Base-by-base conservation (phyloP, 2,797 vertebrate species). In the Molothrus ater region DNA sequence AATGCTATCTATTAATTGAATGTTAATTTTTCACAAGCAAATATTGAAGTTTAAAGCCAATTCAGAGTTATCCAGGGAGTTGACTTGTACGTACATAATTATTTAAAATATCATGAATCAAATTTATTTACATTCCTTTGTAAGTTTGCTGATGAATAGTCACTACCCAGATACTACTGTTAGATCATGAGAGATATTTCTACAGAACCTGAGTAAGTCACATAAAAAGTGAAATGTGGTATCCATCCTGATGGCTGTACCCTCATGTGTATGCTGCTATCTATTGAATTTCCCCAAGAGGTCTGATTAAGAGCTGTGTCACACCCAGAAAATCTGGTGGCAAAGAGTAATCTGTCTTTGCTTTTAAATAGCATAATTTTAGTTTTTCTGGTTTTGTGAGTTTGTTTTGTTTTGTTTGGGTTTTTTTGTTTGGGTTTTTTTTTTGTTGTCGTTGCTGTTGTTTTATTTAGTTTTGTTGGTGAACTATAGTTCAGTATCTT, bases 391-490 rank as follows among this genome's bases (percentile, higher is more conserved):
- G 1, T 61, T 50, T 32, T 31, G 24, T 34, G 17, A 13, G 8
- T 32, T 53, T 36, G 11, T 60, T 25, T 24, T 57, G 21, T 22
- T 32, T n/a, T n/a, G 13, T 26, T 47, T 14, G 16, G 32, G 19
- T 2, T 21, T 56, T 34, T 5, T n/a, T 13, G 24, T 32, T 20
- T 16, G 6, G 34, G 34, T 7, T 6, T 16, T 6, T 6, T 10
- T 13, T 50, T 36, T 29, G 6, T 11, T 17, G 3, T n/a, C 2
- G 5, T n/a, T 3, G 15, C 22, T 1, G 19, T 21, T 31, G 57
- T 38, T 31, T 68, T 57, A 19, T 54, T 36, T 50, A 36, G 17
- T 57, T 70, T 48, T 36, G 3, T 34, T 68, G 10, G 9, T 69
- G 42, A 75, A 47, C n/a, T 60, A 9, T 38, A 32, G 22, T 20